phyloP scores from a whole-genome alignment of 2,113 vertebrate species.

The Alaudala cheleensis region DNA sequence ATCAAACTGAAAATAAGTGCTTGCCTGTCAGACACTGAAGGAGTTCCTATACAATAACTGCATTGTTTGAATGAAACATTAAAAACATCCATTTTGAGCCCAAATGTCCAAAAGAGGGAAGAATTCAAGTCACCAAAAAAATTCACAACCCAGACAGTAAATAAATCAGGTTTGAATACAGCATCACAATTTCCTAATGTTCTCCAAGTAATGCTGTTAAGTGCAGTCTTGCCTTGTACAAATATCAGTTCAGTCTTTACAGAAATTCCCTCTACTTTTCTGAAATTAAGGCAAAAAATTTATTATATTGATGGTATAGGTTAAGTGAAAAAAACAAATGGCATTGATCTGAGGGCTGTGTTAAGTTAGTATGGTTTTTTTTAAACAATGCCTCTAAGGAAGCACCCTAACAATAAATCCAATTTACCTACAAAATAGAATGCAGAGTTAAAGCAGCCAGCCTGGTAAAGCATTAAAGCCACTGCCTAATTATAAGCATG shows the following conservation, averaged over 20 bases:
- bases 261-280: neutral
- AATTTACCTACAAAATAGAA: neutral
- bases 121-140: neutral
- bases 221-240: neutral
- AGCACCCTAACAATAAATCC: neutral
- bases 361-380: neutral
- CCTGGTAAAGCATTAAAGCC: neutral
- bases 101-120: neutral
- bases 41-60: slow-evolving; percentile 29
- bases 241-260: neutral
- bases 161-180: neutral
- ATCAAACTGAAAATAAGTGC: slow-evolving; percentile 64
- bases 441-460: neutral
- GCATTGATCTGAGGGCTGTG: neutral
- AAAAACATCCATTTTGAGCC: neutral
- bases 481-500: neutral
- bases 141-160: neutral
- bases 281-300: neutral
- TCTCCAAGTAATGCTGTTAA: neutral
- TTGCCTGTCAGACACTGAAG: slow-evolving; percentile 30
- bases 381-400: neutral
- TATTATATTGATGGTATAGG: neutral
- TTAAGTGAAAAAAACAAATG: neutral
- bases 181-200: neutral
- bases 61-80: slow-evolving; percentile 19